Evolutionary conservation across 2,888 invertebrate species (phyloP).

Genomic region (Bimastos eiseni): DNA sequence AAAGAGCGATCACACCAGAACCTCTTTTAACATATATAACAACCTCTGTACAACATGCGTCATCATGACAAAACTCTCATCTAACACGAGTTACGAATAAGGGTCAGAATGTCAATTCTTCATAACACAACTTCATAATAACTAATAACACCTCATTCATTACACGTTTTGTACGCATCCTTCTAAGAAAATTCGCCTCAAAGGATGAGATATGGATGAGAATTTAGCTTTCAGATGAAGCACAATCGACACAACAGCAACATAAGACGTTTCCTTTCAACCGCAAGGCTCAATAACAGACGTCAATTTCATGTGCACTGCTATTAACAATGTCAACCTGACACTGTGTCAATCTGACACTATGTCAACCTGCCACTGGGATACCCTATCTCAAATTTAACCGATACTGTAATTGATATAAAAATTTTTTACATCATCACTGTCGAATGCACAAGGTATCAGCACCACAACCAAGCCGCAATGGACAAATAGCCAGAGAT

Average conservation of each 20-base stretch:
- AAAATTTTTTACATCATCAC: too few relatives aligned
- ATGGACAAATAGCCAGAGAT: too few relatives aligned
- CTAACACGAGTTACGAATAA: neutral
- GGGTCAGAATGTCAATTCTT: neutral
- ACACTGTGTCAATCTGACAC: too few relatives aligned
- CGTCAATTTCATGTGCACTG: neutral
- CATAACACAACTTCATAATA: neutral
- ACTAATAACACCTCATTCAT: neutral
- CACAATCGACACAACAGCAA: neutral
- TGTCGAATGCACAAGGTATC: too few relatives aligned
- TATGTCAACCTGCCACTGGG: too few relatives aligned
- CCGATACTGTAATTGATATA: too few relatives aligned
- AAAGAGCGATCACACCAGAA: neutral
- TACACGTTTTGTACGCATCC: neutral
- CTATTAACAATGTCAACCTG: neutral
- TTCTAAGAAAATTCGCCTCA: too few relatives aligned
- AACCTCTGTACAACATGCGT: neutral
- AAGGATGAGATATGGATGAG: neutral
- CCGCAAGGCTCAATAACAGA: neutral
- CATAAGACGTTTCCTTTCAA: neutral
- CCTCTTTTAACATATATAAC: neutral
- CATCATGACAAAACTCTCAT: neutral
- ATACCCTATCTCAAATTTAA: too few relatives aligned
- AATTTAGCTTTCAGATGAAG: neutral
- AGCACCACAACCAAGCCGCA: too few relatives aligned